Conservation (phyloP, 2,888 invertebrate genomes). For the Embidobia sp. region DNA sequence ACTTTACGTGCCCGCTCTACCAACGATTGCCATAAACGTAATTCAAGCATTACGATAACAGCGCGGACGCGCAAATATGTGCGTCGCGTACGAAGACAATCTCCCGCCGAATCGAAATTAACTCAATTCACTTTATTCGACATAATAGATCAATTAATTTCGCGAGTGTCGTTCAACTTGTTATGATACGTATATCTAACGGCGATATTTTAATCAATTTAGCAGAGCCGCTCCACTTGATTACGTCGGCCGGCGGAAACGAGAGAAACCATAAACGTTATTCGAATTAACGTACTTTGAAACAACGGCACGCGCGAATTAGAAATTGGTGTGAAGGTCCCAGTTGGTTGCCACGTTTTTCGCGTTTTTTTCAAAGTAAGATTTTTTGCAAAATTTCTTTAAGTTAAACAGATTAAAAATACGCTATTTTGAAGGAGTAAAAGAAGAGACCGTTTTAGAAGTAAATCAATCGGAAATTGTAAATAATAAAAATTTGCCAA, state of each 20-base stretch:
- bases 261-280: not conserved
- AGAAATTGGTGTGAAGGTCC: too few species aligned
- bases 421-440: too few species aligned
- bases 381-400: too few species aligned
- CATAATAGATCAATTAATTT: constrained; percentile 31
- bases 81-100: not conserved
- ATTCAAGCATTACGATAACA: constrained; percentile 25
- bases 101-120: constrained; percentile 8
- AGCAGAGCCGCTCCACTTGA: not conserved
- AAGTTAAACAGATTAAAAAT: too few species aligned
- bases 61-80: not conserved
- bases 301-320: not conserved
- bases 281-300: not conserved
- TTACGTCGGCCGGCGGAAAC: not conserved
- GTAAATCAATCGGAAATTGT: too few species aligned
- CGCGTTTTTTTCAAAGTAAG: too few species aligned
- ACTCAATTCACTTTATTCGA: constrained; percentile 35
- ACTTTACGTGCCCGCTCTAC: constrained; percentile 1
- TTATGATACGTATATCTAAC: constrained; percentile 1
- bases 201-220: constrained; percentile 14
- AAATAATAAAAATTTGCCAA: too few species aligned
- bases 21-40: constrained; percentile 23
- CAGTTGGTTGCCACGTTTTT: too few species aligned
- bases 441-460: too few species aligned
- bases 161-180: constrained; percentile 3